Percentiles rank a stretch among this genome's conserved stretches.
These are phyloP conservation scores for Nephotettix cincticeps DNA, from an alignment of 1,140 invertebrate species.

Conservation along the genomic window DNA sequence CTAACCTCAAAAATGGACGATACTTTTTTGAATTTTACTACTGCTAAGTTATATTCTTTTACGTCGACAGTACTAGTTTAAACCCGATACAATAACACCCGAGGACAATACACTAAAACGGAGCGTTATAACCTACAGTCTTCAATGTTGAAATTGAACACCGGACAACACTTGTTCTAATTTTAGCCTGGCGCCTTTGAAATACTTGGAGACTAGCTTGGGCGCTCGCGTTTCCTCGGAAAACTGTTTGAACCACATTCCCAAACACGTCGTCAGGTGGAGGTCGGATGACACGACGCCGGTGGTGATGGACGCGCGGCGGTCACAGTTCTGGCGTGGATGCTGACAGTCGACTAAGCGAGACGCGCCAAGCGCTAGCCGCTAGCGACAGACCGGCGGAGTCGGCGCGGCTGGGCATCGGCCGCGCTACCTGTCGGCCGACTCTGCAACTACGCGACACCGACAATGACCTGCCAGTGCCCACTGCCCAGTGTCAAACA, in stretches of 20 bases:
- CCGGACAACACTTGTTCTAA: background rate
- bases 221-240: constrained; percentile 2
- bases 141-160: background rate
- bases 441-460: too few species aligned
- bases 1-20: constrained; percentile 3
- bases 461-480: too few species aligned
- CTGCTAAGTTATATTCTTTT: background rate
- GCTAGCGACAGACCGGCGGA: background rate
- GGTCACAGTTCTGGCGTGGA: background rate
- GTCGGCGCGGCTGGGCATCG: background rate
- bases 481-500: too few species aligned
- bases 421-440: too few species aligned
- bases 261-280: background rate
- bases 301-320: background rate
- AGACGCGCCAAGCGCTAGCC: background rate
- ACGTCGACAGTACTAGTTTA: background rate
- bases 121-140: background rate
- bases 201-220: background rate
- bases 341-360: background rate
- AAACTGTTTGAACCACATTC: constrained; percentile 1
- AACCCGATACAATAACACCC: background rate
- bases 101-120: background rate
- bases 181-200: constrained; percentile 1
- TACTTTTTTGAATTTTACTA: background rate
- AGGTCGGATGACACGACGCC: background rate